Evolutionary conservation across 2,113 vertebrate genomes (phyloP), one percentile per base, ranked within the genome.

Genomic region (Megaceryle maxima): DNA sequence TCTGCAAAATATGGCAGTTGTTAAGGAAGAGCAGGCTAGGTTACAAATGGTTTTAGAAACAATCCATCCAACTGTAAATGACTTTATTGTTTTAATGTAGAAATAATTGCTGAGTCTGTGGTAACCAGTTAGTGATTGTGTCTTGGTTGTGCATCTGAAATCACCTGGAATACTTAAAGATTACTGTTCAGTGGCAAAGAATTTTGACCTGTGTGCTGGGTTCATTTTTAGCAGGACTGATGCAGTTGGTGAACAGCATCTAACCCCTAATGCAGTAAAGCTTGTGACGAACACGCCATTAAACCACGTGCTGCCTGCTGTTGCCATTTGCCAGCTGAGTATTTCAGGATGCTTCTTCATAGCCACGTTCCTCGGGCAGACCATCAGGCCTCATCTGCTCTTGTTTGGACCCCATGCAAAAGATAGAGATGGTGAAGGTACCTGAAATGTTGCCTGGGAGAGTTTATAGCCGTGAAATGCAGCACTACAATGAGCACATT

Each of bases 281-380:
- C 21, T 57, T 66, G 44, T 0, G 4, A 39, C 25, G 29, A 33
- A 35, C 26, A 7, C 10, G 9, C 13, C 39, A 13, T 60, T 91
- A 67, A 91, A 35, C 24, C 9, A 5, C 0, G 0, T 22, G 31
- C 60, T 63, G 46, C 56, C 46, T 77, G 60, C 68, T 28, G 15
- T 50, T 59, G 31, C 31, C 0, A 2, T 87, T 63, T 78, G 51
- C 56, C 72, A 39, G 51, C 24, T 75, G 59, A 59, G 43, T 80
- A 24, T 72, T 81, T 85, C 59, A 51, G 70, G 21, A 8, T 35
- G 24, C 19, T 76, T 50, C 48, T 83, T 85, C 43, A 46, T 4
- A 75, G 41, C 46, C 43, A 12, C 0, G 0, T 46, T 82, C 28
- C 24, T 83, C 1, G 0, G 17, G 33, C 48, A 72, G 22, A 64